phyloP scores from a whole-genome alignment of 2,797 vertebrate species.

The Anguilla obscura region DNA sequence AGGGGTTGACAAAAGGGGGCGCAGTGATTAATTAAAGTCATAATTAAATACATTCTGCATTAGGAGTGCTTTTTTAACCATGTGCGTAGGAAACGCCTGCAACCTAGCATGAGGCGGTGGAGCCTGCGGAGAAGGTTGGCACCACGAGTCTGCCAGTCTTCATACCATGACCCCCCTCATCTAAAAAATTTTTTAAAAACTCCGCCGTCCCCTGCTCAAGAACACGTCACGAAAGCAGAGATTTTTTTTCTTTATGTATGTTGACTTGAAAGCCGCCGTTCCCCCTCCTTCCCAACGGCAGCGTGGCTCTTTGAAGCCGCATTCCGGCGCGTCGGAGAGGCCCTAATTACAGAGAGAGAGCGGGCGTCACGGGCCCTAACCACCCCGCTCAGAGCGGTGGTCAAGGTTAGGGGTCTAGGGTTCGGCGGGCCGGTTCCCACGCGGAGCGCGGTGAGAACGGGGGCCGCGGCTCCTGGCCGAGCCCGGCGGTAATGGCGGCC shows the following conservation, averaged over 20 bases:
- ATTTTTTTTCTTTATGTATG: conserved; percentile 20
- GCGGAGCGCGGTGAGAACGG: conserved; percentile 45
- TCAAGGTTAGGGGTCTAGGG: conserved; percentile 64
- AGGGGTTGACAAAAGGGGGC: neutral
- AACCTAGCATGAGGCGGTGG: neutral
- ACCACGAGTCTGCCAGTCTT: neutral
- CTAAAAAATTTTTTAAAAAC: neutral
- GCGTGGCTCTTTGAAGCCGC: conserved; percentile 11
- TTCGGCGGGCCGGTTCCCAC: conserved; percentile 69
- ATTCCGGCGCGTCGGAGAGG: conserved; percentile 25
- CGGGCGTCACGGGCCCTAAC: conserved; percentile 23
- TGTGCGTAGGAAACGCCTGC: neutral
- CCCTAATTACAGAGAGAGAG: conserved; percentile 26
- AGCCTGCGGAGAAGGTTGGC: neutral
- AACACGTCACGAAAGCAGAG: neutral
- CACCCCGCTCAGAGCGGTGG: conserved; percentile 52
- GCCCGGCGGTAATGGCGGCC: neutral
- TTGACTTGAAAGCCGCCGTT: conserved; percentile 3
- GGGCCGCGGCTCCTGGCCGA: too few species aligned
- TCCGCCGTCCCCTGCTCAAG: neutral
- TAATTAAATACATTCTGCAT: neutral
- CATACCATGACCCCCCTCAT: neutral
- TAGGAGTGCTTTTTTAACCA: neutral
- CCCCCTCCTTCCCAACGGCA: conserved; percentile 1
- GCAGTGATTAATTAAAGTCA: neutral